Conservation (phyloP, 2,113 vertebrate species). For the Casuarius casuarius region DNA sequence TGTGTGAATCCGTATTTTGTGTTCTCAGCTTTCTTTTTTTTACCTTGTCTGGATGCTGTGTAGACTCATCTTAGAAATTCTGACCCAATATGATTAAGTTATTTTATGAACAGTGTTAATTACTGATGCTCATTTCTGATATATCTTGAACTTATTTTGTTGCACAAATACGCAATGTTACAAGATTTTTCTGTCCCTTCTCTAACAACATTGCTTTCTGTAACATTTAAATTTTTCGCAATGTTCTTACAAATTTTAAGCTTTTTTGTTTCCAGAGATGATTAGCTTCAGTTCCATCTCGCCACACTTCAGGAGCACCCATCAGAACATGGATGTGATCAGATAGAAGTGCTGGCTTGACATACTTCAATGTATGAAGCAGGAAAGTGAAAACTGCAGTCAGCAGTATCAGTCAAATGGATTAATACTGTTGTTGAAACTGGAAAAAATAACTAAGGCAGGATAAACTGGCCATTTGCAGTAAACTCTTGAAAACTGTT, state of each 20-base stretch:
- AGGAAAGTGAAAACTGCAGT: neutral
- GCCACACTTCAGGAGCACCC: neutral
- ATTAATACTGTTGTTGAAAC: constrained; percentile 10
- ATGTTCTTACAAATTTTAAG: constrained; percentile 54
- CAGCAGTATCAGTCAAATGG: neutral
- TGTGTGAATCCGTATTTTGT: neutral
- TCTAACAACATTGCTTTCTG: constrained; percentile 22
- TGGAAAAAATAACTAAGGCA: neutral
- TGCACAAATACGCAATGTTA: neutral
- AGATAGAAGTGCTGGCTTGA: neutral
- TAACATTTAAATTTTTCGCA: constrained; percentile 5
- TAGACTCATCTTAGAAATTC: neutral
- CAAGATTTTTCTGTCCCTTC: neutral
- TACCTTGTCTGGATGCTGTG: neutral
- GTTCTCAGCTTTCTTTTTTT: neutral
- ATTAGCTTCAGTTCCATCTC: constrained; percentile 23
- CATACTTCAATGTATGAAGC: neutral
- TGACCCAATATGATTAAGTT: neutral
- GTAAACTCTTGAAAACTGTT: neutral
- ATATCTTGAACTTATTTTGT: neutral
- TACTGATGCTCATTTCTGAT: neutral
- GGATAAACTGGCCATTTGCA: neutral
- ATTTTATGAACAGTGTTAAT: neutral
- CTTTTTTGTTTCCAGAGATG: constrained; percentile 51
- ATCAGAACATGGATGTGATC: neutral